Evolutionary conservation across 2,797 vertebrate genomes (phyloP).

Genomic region (Sciaenops ocellatus): DNA sequence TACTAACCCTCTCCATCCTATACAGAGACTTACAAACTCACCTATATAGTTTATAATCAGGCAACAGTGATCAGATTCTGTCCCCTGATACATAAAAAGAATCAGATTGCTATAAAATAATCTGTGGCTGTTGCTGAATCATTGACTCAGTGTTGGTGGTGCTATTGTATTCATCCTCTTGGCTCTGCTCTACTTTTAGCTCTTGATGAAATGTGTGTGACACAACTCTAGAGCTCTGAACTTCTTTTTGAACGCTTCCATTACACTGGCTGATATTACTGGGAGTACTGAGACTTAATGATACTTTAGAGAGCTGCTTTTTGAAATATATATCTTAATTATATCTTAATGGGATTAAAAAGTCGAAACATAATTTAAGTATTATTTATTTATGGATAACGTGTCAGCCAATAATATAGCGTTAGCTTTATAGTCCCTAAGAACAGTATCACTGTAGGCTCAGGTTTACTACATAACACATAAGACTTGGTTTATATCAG

Average conservation of each 20-base stretch:
- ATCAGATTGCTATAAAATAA: neutral
- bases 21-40: neutral
- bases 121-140: slow-evolving; percentile 10
- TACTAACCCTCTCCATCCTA: slow-evolving; percentile 15
- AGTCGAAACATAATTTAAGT: neutral
- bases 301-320: slow-evolving; percentile 9
- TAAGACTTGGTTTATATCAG: neutral
- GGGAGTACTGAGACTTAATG: neutral
- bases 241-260: slow-evolving; percentile 30
- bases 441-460: neutral
- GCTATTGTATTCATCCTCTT: slow-evolving; percentile 2
- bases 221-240: slow-evolving; percentile 5
- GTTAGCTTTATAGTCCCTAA: neutral
- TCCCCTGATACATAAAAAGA: slow-evolving; percentile 1
- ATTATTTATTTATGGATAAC: neutral
- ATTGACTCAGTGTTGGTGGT: slow-evolving; percentile 2
- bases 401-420: neutral
- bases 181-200: slow-evolving; percentile 41
- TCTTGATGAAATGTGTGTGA: slow-evolving; percentile 39
- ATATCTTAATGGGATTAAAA: neutral
- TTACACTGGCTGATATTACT: slow-evolving; percentile 17
- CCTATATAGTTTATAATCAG: neutral
- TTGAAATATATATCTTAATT: neutral
- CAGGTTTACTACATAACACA: neutral
- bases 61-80: neutral